Evolutionary conservation across 2,113 vertebrate genomes (phyloP).

Genomic region (Eretmochelys imbricata): DNA sequence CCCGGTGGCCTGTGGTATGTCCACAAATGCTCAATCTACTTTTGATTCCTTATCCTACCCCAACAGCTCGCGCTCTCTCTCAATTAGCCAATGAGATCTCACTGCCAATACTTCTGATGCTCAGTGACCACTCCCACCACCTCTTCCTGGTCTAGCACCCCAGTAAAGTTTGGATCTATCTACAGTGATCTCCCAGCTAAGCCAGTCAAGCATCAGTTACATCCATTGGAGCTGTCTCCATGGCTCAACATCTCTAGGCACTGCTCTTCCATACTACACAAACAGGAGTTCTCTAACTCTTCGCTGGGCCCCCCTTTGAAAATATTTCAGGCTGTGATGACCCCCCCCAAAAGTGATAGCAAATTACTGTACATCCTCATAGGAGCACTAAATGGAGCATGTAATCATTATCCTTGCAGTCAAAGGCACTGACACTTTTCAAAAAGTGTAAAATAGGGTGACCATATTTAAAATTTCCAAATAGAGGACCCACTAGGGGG

Average conservation of each 20-base stretch:
- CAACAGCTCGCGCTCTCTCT: no score
- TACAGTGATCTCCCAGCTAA: not conserved
- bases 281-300: no score
- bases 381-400: no score
- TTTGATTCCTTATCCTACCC: not conserved
- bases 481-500: no score
- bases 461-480: no score
- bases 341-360: no score
- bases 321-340: no score
- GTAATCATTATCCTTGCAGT: no score
- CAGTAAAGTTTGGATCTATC: not conserved
- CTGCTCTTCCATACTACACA: not conserved
- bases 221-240: not conserved
- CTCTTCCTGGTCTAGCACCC: not conserved
- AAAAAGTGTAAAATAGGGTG: no score
- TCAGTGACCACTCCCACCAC: not conserved
- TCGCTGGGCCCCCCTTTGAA: no score
- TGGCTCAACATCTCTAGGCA: not conserved
- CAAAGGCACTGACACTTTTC: no score
- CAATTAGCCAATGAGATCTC: not conserved
- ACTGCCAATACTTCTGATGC: not conserved
- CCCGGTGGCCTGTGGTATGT: not conserved
- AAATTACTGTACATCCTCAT: no score
- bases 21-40: not conserved
- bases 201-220: not conserved